Conservation (phyloP, 2,113 vertebrate genomes). For the Boleophthalmus pectinirostris region DNA sequence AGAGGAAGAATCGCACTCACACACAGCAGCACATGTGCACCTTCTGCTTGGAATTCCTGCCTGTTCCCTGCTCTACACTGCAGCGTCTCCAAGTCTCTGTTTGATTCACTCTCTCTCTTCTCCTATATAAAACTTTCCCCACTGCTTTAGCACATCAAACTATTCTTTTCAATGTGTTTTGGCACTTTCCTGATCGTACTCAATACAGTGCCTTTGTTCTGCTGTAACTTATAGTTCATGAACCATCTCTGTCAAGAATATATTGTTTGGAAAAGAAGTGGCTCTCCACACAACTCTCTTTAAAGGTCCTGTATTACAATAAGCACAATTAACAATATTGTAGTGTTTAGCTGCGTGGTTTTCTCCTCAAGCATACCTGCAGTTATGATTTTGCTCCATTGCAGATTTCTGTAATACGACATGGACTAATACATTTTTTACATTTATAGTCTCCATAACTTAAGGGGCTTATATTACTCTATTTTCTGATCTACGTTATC, state of each 20-base stretch:
- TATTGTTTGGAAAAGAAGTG: background rate
- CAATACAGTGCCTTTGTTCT: constrained; percentile 35
- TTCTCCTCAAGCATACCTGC: too few relatives aligned
- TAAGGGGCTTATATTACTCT: too few relatives aligned
- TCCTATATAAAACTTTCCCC: constrained; percentile 24
- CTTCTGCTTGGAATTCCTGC: constrained; percentile 56
- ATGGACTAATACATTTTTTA: too few relatives aligned
- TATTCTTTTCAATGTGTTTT: constrained; percentile 45
- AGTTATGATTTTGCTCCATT: too few relatives aligned
- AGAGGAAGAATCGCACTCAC: constrained; percentile 56
- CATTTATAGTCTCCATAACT: too few relatives aligned
- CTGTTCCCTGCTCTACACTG: constrained; percentile 45
- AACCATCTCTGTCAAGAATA: background rate
- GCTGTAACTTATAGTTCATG: background rate
- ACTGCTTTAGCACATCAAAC: constrained; percentile 31
- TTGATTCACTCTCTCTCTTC: constrained; percentile 34
- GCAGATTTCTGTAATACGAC: too few relatives aligned
- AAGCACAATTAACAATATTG: too few relatives aligned
- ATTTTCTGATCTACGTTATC: too few relatives aligned
- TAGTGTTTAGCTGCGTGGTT: too few relatives aligned
- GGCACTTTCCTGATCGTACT: constrained; percentile 50
- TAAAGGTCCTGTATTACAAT: too few relatives aligned
- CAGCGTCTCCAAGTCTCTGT: constrained; percentile 46
- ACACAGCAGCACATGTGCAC: constrained; percentile 21
- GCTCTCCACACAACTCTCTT: too few relatives aligned